Base-by-base conservation (phyloP, 1,140 invertebrate genomes). In the Leptinotarsa lineolata region DNA sequence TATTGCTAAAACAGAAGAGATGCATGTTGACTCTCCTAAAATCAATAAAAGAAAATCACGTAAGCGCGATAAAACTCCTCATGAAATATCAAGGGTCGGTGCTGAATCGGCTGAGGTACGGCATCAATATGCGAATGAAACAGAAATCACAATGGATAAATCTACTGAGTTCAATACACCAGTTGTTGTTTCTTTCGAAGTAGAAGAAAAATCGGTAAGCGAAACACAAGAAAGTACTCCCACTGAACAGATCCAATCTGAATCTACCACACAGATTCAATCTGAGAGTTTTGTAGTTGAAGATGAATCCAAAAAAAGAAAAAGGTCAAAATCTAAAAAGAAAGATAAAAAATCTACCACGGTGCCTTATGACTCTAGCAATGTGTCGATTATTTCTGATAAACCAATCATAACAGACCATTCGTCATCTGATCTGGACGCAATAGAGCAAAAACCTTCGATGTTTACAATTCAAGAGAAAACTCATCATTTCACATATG, bases 401-500 rank as follows among this genome's bases (percentile, higher is more conserved):
- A 39, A 39, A 39, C 30, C 30, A 39, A 39, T 39, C 30, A 3
- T 39, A 39, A 11, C 30, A 39, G 30, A n/a, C 6, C 8, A 60
- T 60, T 60, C 18, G 8, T 12, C 18, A 3, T 65, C 18, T 20
- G 11, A 45, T 58, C 71, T 30, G 63, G 54, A 18, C n/a, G 11
- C 39, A 66, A 20, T 46, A 64, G 45, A 45, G 20, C 22, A 16
- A 48, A 45, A 18, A 30, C 30, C 45, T 68, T 48, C 44, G 13
- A 66, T 58, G n/a, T 24, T 24, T 16, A 66, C 15, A 20, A 18
- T 11, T 59, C 46, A 16, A 22, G 20, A n/a, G 20, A 39, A 21
- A 70, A 22, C 21, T 15, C 18, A 13, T 54, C 48, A 54, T 54
- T 54, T 76, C 44, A 74, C 76, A 21, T 79, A 79, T 46, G 78